phyloP scores from a whole-genome alignment of 2,888 invertebrate genomes.

The Ichneumoninae sp. region DNA sequence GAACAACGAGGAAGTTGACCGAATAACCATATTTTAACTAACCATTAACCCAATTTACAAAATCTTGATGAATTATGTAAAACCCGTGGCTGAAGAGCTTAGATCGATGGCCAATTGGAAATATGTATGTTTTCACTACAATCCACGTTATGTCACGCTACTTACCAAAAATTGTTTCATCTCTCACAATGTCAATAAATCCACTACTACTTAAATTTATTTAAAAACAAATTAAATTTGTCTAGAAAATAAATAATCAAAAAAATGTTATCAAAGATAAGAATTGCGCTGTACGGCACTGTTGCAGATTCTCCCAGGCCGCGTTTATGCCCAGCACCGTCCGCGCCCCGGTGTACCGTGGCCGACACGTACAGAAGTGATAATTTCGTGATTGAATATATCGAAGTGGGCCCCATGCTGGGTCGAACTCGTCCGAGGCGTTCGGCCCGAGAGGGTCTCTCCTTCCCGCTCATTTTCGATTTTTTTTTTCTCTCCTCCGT shows the following conservation, averaged over 20 bases:
- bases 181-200: too few relatives aligned
- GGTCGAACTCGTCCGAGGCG: slow-evolving; percentile 79
- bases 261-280: neutral
- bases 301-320: neutral
- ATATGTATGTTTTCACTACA: too few relatives aligned
- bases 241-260: neutral
- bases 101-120: too few relatives aligned
- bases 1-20: too few relatives aligned
- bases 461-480: slow-evolving; percentile 28
- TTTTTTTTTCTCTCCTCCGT: slow-evolving; percentile 34
- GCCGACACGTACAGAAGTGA: slow-evolving; percentile 82
- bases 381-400: slow-evolving; percentile 84
- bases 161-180: too few relatives aligned
- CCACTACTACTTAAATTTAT: neutral
- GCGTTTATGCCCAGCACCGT: slow-evolving; percentile 36
- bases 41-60: too few relatives aligned
- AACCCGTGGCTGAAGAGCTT: too few relatives aligned
- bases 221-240: neutral
- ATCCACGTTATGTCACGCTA: too few relatives aligned
- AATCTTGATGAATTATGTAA: too few relatives aligned
- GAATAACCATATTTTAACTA: too few relatives aligned
- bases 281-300: slow-evolving; percentile 41
- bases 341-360: slow-evolving; percentile 50
- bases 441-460: slow-evolving; percentile 69
- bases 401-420: slow-evolving; percentile 82